phyloP scores from a whole-genome alignment of 2,113 vertebrate genomes.

The Corythornis vintsioides region DNA sequence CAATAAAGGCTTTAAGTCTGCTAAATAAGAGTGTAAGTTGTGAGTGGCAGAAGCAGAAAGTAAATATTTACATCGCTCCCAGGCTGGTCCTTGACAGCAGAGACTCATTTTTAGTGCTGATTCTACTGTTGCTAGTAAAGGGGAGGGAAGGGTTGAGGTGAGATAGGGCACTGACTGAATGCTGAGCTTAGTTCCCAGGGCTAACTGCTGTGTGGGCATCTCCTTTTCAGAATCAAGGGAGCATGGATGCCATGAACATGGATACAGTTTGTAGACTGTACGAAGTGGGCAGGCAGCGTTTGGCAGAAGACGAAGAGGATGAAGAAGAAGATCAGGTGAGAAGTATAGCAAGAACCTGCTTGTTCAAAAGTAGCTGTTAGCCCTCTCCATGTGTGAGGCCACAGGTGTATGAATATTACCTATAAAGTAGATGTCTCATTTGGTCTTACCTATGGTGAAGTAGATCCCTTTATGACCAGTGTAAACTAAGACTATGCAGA shows the following conservation, averaged over 20 bases:
- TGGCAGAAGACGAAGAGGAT: conserved; percentile 97
- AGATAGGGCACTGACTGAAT: neutral
- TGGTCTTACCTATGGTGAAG: neutral
- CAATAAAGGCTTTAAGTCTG: neutral
- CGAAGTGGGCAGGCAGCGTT: conserved; percentile 94
- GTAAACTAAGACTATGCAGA: neutral
- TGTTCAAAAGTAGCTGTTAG: neutral
- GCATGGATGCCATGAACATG: conserved; percentile 94
- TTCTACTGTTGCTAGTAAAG: neutral
- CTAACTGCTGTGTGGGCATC: conserved; percentile 4
- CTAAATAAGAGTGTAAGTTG: neutral
- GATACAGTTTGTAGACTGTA: conserved; percentile 98
- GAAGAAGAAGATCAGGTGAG: conserved; percentile 97
- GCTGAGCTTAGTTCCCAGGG: neutral
- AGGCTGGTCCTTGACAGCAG: neutral
- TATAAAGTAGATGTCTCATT: neutral
- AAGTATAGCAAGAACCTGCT: neutral
- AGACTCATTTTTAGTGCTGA: neutral
- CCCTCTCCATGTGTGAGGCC: neutral
- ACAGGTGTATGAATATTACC: neutral
- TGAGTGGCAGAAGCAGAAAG: neutral
- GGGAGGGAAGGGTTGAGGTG: neutral
- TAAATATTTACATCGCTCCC: neutral
- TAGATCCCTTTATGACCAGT: neutral
- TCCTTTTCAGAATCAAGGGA: conserved; percentile 87